Conservation (phyloP, 2,888 invertebrate genomes). For the Celastrina argiolus region DNA sequence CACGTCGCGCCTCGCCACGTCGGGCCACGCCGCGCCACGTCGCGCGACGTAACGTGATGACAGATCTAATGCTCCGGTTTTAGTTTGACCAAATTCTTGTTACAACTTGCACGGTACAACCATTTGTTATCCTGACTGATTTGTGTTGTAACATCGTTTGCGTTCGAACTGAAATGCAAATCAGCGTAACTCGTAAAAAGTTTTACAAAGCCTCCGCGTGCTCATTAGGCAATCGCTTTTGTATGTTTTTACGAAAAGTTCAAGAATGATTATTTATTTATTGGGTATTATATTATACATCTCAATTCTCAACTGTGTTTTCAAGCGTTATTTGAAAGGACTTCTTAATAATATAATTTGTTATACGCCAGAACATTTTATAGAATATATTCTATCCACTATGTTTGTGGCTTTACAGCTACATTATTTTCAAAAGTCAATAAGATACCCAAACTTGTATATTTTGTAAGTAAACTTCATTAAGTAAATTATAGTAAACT, state of each 20-base stretch:
- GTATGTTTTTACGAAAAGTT: not conserved
- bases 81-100: conserved; percentile 1
- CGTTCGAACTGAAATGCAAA: not conserved
- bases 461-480: no score
- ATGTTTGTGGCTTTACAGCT: no score
- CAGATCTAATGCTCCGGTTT: not conserved
- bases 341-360: no score
- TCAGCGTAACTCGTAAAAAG: not conserved
- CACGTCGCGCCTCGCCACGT: not conserved
- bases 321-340: no score
- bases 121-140: not conserved
- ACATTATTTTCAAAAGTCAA: no score
- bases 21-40: not conserved
- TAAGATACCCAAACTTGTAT: no score
- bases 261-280: not conserved
- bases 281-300: no score
- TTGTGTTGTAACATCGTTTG: not conserved
- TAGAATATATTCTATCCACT: no score
- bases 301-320: no score
- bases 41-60: not conserved
- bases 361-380: no score
- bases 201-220: not conserved
- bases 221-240: not conserved
- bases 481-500: no score
- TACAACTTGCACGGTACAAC: not conserved